A percentile compares a stretch with the other conserved stretches of the same genome.
These are phyloP conservation scores for Xestia c-nigrum DNA, from an alignment of 2,888 invertebrate genomes.

Conservation along the genomic window DNA sequence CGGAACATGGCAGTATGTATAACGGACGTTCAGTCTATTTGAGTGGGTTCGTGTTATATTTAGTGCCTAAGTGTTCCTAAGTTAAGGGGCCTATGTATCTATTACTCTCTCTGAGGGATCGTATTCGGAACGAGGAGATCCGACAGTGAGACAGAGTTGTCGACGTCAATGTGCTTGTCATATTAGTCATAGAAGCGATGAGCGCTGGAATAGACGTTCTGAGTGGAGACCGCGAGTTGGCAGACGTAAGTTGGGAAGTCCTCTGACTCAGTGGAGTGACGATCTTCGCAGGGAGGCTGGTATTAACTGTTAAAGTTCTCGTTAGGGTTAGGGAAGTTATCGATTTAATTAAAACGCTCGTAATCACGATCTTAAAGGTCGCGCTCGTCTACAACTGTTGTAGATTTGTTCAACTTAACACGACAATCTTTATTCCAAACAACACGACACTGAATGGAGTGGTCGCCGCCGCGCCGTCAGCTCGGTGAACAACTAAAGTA, in stretches of 20 bases:
- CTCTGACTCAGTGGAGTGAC: no score
- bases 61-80: neutral
- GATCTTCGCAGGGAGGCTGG: no score
- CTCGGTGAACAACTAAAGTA: neutral
- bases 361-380: conserved; percentile 11
- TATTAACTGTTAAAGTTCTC: neutral
- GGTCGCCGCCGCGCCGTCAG: conserved; percentile 2
- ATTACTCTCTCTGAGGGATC: no score
- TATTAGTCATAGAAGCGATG: no score
- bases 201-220: no score
- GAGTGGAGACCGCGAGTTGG: no score
- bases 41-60: neutral
- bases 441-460: conserved; percentile 5
- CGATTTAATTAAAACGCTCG: neutral
- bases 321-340: neutral
- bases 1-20: neutral
- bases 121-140: no score
- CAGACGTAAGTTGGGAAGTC: no score
- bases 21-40: neutral
- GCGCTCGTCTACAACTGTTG: neutral
- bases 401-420: neutral
- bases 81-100: neutral
- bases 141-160: no score
- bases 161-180: no score
- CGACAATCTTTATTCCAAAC: neutral